phyloP scores from a whole-genome alignment of 2,888 invertebrate species.

The Idaea aversata region DNA sequence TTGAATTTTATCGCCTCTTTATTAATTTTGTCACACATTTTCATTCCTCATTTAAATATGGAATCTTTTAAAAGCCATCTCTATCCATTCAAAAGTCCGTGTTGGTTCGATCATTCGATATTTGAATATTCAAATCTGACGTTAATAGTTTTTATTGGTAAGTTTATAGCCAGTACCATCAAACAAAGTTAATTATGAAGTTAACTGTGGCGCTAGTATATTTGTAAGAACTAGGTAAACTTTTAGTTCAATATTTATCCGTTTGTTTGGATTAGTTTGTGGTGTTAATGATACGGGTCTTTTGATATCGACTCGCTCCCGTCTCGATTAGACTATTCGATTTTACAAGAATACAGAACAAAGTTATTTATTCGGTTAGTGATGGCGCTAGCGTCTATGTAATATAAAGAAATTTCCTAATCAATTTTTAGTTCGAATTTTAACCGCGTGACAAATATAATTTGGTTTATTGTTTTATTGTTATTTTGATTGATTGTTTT shows the following conservation, averaged over 20 bases:
- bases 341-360: slow-evolving; percentile 18
- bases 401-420: neutral
- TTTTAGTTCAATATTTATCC: neutral
- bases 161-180: slow-evolving; percentile 62
- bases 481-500: neutral
- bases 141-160: slow-evolving; percentile 76
- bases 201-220: neutral
- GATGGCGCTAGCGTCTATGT: neutral
- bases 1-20: slow-evolving; percentile 16
- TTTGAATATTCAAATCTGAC: slow-evolving; percentile 70
- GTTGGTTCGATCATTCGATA: slow-evolving; percentile 48
- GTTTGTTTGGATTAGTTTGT: neutral
- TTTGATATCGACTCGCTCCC: slow-evolving; percentile 46
- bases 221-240: neutral
- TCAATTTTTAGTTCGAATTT: neutral
- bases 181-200: neutral
- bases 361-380: neutral
- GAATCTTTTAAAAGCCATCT: slow-evolving; percentile 16
- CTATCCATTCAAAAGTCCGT: slow-evolving; percentile 55
- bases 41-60: slow-evolving; percentile 2
- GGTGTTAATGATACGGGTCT: slow-evolving; percentile 54
- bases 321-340: slow-evolving; percentile 37
- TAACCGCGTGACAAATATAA: neutral
- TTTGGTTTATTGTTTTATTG: neutral
- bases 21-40: slow-evolving; percentile 2